Evolutionary conservation across 1,140 invertebrate genomes (phyloP), one percentile per base, ranked within the genome.

Genomic region (Archegozetes longisetosus): DNA sequence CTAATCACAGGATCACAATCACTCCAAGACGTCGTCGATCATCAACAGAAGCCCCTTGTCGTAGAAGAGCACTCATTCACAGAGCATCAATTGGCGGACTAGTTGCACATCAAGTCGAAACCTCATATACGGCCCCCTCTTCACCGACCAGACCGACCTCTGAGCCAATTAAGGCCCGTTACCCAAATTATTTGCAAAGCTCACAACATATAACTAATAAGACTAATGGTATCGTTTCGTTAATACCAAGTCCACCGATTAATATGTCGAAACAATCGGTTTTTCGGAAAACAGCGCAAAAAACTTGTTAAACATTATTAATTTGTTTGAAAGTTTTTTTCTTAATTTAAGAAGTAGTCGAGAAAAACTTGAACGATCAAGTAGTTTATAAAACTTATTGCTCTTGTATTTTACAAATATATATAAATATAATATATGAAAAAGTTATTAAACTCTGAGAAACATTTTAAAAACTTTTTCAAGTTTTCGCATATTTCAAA

Each of bases 181-280:
- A 63, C 53, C 46, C 55, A 20, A 63, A 63, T 46, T 63, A 63
- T 48, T 29, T 63, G 20, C 52, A 55, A 17, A 63, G 62, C 51
- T 63, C 62, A n/a, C 62, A 63, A 29, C 62, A 63, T 24, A 63
- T 63, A 1, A 60, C 58, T 13, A 40, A 40, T 40, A 40, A 40
- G 32, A 9, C 32, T 17, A 40, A 40, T 40, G 32, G 32, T 17
- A 40, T 40, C 32, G 17, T 17, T 9, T 40, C 32, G 6, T 9
- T 40, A 17, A 9, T 17, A 40, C 6, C 32, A 6, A 9, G 6
- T 6, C 32, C 32, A 40, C 17, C 32, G 17, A 6, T 40, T 40
- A 40, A 40, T 40, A 6, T 40, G 6, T 40, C 32, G 6, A 40
- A 40, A 40, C 32, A 40, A 40, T 9, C 6, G 6, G 17, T 40